A percentile compares a stretch with the other conserved stretches of the same genome.
Evolutionary conservation across 2,797 vertebrate genomes (phyloP).

Genomic region (Podarcis lilfordi): DNA sequence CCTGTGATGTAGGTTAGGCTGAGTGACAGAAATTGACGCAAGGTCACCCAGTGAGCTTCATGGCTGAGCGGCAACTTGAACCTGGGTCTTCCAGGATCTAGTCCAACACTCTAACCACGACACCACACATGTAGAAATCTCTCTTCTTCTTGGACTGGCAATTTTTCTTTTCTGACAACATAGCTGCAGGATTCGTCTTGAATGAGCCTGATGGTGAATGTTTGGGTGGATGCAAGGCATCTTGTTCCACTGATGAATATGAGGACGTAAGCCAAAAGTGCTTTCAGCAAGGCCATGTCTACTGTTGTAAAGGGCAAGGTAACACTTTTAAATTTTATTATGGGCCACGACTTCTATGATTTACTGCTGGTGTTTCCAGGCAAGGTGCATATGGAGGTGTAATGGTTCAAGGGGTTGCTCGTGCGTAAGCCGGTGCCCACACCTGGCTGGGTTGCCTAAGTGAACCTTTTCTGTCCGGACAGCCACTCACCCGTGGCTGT

Average conservation of each 20-base stretch:
- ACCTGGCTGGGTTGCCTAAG: no score
- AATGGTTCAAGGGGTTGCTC: no score
- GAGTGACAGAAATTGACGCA: no score
- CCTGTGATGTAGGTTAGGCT: no score
- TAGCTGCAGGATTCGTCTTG: neutral
- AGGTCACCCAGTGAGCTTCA: no score
- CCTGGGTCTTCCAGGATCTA: no score
- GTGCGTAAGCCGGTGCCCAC: no score
- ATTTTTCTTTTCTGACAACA: no score
- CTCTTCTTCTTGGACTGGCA: neutral
- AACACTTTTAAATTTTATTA: neutral
- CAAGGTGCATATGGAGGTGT: neutral
- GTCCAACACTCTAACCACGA: no score
- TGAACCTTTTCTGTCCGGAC: no score
- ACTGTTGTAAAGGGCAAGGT: neutral
- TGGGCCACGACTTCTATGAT: neutral
- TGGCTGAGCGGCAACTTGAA: no score
- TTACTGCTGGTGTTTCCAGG: neutral
- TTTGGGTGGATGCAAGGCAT: neutral
- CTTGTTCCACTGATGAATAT: neutral
- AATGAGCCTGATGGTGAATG: neutral
- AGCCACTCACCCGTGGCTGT: no score
- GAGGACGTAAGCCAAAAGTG: neutral
- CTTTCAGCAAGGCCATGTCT: neutral
- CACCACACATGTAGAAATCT: neutral